Evolutionary conservation across 2,888 invertebrate genomes (phyloP), one percentile per base, ranked within the genome.

Genomic region (Polia nebulosa): DNA sequence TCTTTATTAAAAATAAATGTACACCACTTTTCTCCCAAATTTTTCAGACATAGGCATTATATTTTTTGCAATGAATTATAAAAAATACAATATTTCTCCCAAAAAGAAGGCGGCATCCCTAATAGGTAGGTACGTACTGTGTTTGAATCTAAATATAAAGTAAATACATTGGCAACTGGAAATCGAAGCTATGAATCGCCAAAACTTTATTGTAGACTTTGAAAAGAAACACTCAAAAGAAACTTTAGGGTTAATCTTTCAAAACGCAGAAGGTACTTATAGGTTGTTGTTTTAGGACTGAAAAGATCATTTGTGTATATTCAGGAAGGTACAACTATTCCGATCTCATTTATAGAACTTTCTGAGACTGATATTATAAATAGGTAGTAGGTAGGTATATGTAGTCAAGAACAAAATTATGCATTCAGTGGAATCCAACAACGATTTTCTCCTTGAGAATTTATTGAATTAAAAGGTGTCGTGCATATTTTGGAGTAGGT

Each of bases 191-290:
- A 29, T 29, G 11, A 51, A 72, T 72, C 27, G 15, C 34, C 8
- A 13, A 72, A 1, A 34, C n/a, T 34, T 41, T 34, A 41, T 41
- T 44, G 27, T 36, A 20, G 29, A 63, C 63, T 45, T 72, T 36
- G 36, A 39, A 72, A 72, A 62, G 17, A 52, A 39, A 49, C 51
- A 51, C 20, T 32, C 15, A 9, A 32, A 47, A 59, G 9, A 36
- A 73, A 70, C 25, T 73, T 25, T 25, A 39, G 41, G 20, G 32
- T 17, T 32, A 53, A 45, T 72, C 44, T 72, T 53, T 27, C 6
- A 39, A 73, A 73, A 39, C 20, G 29, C 25, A 63, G 20, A 27
- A 27, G 39, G 17, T 49, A 27, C 39, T 11, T 44, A 15, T 9
- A 25, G 11, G 29, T 25, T 73, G 53, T 70, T 70, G n/a, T 15